phyloP scores from a whole-genome alignment of 30 jellyfish, hydroid and myxozoan genomes.

The Turritopsis dohrnii region DNA sequence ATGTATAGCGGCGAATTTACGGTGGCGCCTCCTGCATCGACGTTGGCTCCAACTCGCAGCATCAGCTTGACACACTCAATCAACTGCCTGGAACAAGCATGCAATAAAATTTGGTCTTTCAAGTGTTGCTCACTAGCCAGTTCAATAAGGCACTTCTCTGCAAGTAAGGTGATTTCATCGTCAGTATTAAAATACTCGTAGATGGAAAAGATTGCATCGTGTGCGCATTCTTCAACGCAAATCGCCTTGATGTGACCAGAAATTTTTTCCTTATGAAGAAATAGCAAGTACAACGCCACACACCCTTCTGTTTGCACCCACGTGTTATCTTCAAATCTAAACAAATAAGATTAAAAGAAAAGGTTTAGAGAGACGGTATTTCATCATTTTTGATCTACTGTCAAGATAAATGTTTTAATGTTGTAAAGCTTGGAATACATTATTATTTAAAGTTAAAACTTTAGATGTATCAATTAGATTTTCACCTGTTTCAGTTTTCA shows the following conservation, averaged over 20 bases:
- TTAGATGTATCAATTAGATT: too few species aligned
- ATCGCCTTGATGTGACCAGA: conserved; percentile 30
- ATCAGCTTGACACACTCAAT: conserved; percentile 47
- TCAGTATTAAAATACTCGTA: conserved; percentile 29
- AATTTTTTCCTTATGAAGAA: not conserved
- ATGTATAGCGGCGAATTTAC: conserved; percentile 22
- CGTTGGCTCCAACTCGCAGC: conserved; percentile 68
- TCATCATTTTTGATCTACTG: too few species aligned
- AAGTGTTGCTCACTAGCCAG: conserved; percentile 17
- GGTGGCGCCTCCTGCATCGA: conserved; percentile 41
- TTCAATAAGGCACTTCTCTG: conserved; percentile 45
- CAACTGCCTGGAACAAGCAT: conserved; percentile 56
- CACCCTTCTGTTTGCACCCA: conserved; percentile 67
- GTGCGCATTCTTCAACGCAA: conserved; percentile 41
- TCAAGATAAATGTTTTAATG: too few species aligned
- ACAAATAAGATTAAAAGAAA: not conserved
- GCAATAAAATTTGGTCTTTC: conserved; percentile 57
- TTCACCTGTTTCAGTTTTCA: too few species aligned
- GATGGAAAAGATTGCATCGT: conserved; percentile 38
- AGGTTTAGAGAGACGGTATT: too few species aligned
- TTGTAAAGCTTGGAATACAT: too few species aligned
- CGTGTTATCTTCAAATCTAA: conserved; percentile 52
- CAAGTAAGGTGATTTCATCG: conserved; percentile 30
- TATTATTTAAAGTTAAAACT: too few species aligned
- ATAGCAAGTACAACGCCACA: conserved; percentile 60